Base-by-base conservation (phyloP, 2,888 invertebrate genomes). In the Mythimna albipuncta region DNA sequence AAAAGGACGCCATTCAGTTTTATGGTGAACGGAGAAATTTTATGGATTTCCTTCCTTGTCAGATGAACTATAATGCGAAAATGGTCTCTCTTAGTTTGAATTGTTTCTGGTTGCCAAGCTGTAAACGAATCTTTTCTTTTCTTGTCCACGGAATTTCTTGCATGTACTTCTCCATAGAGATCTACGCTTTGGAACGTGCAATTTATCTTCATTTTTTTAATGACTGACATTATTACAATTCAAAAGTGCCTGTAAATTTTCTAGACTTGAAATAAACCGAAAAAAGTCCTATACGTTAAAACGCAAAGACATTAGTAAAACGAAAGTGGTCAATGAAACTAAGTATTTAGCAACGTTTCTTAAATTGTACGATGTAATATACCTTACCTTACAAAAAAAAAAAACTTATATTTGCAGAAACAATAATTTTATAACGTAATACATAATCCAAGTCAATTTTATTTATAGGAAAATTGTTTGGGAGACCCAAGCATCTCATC, bases 1-100 rank as follows among this genome's bases (percentile, higher is more conserved):
- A 82, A 72, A 68, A 82, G 16, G 55, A 47, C 55, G 73, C 38
- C 59, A 55, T 65, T 67, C 44, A 50, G 19, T 67, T 79, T 82
- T 67, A 82, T 71, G 66, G 55, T n/a, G 44, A 16, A 54, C 32
- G 26, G 54, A n/a, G 3, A 38, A 19, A 52, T 59, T 69, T 77
- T 50, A 69, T 59, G 21, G 2, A 10, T 44, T 75, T 66, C 6
- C 13, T 58, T 54, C 50, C 47, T 6, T 52, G 44, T 21, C 16
- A 19, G 16, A 21, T 50, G 5, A 65, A n/a, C 32, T 13, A 35
- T 52, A 35, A 57, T n/a, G 10, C 9, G 52, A 26, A 26, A 71
- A 47, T 9, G 16, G 6, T 32, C 32, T 32, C 32, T 32, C n/a
- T 21, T 13, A 41, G 13, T n/a, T 50, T 26, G 26, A 57, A n/a